phyloP scores from a whole-genome alignment of 1,140 invertebrate genomes.

The Acromyrmex heyeri region DNA sequence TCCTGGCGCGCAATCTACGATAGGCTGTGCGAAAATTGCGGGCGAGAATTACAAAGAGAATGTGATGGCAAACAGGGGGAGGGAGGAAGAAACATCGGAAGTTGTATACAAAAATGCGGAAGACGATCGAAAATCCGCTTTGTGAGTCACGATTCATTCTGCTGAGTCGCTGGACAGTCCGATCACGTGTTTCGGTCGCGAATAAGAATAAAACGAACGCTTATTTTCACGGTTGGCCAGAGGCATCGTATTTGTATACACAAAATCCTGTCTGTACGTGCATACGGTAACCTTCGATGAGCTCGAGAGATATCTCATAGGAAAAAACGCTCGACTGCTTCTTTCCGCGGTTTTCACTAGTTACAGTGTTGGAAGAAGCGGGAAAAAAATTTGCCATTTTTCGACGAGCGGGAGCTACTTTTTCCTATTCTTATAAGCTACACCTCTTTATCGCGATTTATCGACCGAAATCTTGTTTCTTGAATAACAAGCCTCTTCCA shows the following conservation, averaged over 20 bases:
- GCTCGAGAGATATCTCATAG: slow-evolving; percentile 35
- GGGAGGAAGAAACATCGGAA: not conserved
- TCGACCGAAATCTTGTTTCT: not conserved
- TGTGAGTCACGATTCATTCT: not conserved
- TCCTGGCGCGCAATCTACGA: slow-evolving; percentile 34
- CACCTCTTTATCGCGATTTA: slow-evolving; percentile 12
- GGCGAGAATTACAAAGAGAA: slow-evolving; percentile 7
- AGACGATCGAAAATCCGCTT: not conserved
- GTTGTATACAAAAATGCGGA: not conserved
- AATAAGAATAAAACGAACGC: slow-evolving; percentile 35
- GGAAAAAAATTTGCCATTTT: slow-evolving; percentile 15
- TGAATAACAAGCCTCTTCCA: not conserved
- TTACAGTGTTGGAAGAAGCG: slow-evolving; percentile 26
- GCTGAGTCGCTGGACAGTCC: slow-evolving; percentile 30
- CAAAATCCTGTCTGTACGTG: slow-evolving; percentile 17
- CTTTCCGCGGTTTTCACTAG: slow-evolving; percentile 14
- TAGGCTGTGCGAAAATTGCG: slow-evolving; percentile 47
- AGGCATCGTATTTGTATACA: slow-evolving; percentile 25
- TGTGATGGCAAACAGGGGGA: not conserved
- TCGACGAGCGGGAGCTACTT: not conserved
- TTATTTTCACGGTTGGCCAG: not conserved
- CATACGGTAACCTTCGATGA: slow-evolving; percentile 43
- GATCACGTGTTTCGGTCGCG: slow-evolving; percentile 36
- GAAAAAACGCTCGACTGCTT: slow-evolving; percentile 23
- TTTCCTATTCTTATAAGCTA: not conserved